These are phyloP conservation scores for Ramphastos sulfuratus DNA, from an alignment of 2,113 vertebrate species.

Conservation along the genomic window DNA sequence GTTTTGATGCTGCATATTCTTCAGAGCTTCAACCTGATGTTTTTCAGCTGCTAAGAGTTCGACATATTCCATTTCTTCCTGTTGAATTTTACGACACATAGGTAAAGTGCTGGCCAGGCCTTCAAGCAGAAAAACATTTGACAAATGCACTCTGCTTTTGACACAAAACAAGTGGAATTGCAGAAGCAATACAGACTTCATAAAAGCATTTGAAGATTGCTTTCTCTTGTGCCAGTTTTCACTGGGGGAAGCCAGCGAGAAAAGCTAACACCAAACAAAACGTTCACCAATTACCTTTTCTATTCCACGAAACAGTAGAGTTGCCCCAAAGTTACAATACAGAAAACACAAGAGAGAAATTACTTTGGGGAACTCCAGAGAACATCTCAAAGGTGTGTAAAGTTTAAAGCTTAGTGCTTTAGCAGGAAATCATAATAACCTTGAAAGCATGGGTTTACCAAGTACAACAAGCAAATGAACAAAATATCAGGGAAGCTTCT, in stretches of 20 bases:
- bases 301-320: background rate
- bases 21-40: constrained; percentile 91
- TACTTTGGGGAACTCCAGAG: background rate
- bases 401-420: background rate
- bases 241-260: background rate
- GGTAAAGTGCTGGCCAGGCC: background rate
- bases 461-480: background rate
- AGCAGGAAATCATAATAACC: background rate
- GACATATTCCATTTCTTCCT: constrained; percentile 96
- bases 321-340: background rate
- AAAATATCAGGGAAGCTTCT: background rate
- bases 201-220: background rate
- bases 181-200: background rate
- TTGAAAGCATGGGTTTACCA: background rate
- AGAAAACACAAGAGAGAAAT: background rate
- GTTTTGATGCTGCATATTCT: constrained; percentile 87
- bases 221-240: background rate
- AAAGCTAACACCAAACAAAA: background rate
- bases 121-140: background rate
- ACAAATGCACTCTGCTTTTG: background rate
- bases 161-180: background rate
- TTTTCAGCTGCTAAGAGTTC: constrained; percentile 95
- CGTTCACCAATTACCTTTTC: background rate
- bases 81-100: constrained; percentile 10
- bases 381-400: background rate